phyloP scores from a whole-genome alignment of 2,797 vertebrate genomes.

The Acanthis flammea region DNA sequence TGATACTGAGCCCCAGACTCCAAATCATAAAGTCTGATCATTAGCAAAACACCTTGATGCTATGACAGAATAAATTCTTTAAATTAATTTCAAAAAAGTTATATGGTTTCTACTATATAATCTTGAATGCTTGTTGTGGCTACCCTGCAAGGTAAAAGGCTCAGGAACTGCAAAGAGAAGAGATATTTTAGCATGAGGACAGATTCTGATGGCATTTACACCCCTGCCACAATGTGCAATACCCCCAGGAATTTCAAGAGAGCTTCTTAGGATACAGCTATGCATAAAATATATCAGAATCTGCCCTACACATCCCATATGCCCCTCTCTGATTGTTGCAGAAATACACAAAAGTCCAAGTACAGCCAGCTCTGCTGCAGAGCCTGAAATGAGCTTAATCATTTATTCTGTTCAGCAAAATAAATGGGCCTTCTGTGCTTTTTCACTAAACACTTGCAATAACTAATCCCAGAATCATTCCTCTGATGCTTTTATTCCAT shows the following conservation, averaged over 20 bases:
- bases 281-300: neutral
- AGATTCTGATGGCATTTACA: neutral
- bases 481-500: constrained; percentile 33
- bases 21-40: neutral
- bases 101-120: neutral
- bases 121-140: neutral
- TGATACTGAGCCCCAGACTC: neutral
- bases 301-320: neutral
- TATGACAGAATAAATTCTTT: neutral
- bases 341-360: neutral
- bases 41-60: neutral
- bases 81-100: neutral
- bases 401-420: constrained; percentile 50
- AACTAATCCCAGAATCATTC: constrained; percentile 23
- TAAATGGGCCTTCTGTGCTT: constrained; percentile 41
- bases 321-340: neutral
- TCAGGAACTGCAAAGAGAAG: neutral
- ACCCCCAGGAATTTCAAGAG: neutral
- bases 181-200: neutral
- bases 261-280: neutral
- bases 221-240: neutral
- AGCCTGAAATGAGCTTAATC: constrained; percentile 29
- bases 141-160: neutral
- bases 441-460: constrained; percentile 49
- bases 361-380: neutral